Evolutionary conservation across 2,113 vertebrate genomes (phyloP).

Genomic region (Urocitellus parryii): DNA sequence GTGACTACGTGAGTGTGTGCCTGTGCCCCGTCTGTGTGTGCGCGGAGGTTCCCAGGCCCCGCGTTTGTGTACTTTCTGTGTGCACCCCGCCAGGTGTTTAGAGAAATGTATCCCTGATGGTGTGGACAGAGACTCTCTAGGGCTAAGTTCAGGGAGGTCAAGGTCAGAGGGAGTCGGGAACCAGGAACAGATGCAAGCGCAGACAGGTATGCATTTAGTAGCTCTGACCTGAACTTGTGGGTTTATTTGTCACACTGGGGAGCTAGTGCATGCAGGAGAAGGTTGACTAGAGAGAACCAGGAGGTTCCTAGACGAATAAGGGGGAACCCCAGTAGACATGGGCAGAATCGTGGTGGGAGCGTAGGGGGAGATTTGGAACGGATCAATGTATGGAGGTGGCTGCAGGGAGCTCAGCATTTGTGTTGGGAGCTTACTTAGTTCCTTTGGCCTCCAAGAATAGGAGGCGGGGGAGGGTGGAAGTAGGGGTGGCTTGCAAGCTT

Average conservation of each 20-base stretch:
- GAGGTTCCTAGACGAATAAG: not conserved
- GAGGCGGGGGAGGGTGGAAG: not conserved
- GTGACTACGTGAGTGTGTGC: conserved; percentile 84
- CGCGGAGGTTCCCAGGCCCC: conserved; percentile 28
- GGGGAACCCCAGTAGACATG: not conserved
- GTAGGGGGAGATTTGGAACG: not conserved
- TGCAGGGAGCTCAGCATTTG: not conserved
- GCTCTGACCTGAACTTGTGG: not conserved
- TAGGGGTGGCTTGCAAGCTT: not conserved
- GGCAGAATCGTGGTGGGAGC: accelerated
- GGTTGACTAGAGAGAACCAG: not conserved
- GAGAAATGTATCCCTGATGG: conserved; percentile 12
- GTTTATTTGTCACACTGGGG: not conserved
- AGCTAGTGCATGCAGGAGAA: not conserved
- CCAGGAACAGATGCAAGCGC: not conserved
- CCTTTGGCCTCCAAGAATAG: too few species aligned
- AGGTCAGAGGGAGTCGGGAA: conserved; percentile 30
- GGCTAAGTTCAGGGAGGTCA: conserved; percentile 44
- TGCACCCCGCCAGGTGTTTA: conserved; percentile 42
- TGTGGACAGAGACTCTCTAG: not conserved
- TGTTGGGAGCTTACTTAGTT: not conserved
- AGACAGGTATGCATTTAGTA: conserved; percentile 14
- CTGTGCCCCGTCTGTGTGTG: conserved; percentile 74
- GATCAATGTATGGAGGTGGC: not conserved
- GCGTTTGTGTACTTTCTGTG: conserved; percentile 76